A percentile compares a stretch with the other conserved stretches of the same genome.
Evolutionary conservation across 2,888 invertebrate genomes (phyloP).

Genomic region (Anagyrus pseudococci): DNA sequence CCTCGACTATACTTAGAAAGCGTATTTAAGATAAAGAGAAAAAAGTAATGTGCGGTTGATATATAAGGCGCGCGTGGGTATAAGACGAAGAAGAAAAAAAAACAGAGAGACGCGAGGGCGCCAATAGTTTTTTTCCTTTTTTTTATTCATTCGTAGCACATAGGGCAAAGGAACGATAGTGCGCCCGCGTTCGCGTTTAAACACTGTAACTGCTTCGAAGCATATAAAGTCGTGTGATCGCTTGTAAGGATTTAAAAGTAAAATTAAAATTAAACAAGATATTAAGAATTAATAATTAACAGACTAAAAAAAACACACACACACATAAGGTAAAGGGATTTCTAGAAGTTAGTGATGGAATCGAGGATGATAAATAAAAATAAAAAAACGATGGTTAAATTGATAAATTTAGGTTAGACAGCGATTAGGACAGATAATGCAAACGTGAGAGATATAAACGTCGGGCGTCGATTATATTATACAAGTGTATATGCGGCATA

Average conservation of each 20-base stretch:
- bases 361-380: constrained; percentile 2
- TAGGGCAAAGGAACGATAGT: constrained; percentile 42
- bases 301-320: constrained; percentile 18
- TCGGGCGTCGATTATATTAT: neutral
- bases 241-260: constrained; percentile 29
- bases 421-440: too few relatives aligned
- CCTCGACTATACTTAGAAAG: constrained; percentile 54
- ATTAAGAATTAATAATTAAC: constrained; percentile 42
- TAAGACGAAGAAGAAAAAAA: constrained; percentile 11
- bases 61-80: constrained; percentile 30
- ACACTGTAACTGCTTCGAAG: constrained; percentile 42
- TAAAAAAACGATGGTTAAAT: constrained; percentile 18
- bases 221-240: constrained; percentile 41
- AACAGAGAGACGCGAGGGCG: constrained; percentile 42
- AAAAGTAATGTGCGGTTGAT: too few relatives aligned
- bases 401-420: too few relatives aligned
- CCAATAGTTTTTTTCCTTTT: constrained; percentile 42
- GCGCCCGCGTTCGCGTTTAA: constrained; percentile 39
- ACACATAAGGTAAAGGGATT: too few relatives aligned
- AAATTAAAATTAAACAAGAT: constrained; percentile 35
- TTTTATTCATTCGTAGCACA: constrained; percentile 41
- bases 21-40: constrained; percentile 40
- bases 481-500: constrained; percentile 5
- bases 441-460: neutral
- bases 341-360: neutral